These are phyloP conservation scores for Mesocentrotus franciscanus DNA, from an alignment of 53 echinoderm and acorn worm genomes.

Conservation along the genomic window DNA sequence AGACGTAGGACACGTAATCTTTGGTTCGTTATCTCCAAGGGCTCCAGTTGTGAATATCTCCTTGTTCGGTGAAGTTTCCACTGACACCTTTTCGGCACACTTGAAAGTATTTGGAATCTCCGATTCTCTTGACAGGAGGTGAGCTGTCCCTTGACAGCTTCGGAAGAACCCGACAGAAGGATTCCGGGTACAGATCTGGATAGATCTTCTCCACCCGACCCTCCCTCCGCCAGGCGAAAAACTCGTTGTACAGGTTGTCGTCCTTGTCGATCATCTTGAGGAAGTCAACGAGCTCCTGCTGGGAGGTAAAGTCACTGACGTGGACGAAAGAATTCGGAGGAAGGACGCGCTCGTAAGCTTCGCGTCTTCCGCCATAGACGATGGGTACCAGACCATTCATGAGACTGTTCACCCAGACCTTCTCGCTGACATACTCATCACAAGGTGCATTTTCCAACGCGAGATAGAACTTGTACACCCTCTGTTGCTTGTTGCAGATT, in stretches of 20 bases:
- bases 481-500: constrained; percentile 73
- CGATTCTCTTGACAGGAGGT: constrained; percentile 47
- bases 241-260: constrained; percentile 80
- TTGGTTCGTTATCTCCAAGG: constrained; percentile 72
- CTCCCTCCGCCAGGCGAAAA: constrained; percentile 76
- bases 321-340: constrained; percentile 89
- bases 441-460: constrained; percentile 88
- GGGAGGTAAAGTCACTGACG: constrained; percentile 76
- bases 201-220: constrained; percentile 75
- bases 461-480: constrained; percentile 85
- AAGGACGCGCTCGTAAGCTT: constrained; percentile 79
- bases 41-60: constrained; percentile 71
- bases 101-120: constrained; percentile 71
- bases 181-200: constrained; percentile 70
- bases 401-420: constrained; percentile 85
- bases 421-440: constrained; percentile 87
- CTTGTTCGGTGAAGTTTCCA: constrained; percentile 65
- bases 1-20: too few relatives aligned
- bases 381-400: constrained; percentile 79
- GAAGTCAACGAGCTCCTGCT: constrained; percentile 73
- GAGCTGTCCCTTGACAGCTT: constrained; percentile 69
- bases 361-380: constrained; percentile 83
- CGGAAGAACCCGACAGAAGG: constrained; percentile 77
- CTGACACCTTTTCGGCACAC: constrained; percentile 65
- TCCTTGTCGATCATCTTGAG: constrained; percentile 74